phyloP scores from a whole-genome alignment of 2,888 invertebrate genomes.

The Rhagophthalmus giganteus region DNA sequence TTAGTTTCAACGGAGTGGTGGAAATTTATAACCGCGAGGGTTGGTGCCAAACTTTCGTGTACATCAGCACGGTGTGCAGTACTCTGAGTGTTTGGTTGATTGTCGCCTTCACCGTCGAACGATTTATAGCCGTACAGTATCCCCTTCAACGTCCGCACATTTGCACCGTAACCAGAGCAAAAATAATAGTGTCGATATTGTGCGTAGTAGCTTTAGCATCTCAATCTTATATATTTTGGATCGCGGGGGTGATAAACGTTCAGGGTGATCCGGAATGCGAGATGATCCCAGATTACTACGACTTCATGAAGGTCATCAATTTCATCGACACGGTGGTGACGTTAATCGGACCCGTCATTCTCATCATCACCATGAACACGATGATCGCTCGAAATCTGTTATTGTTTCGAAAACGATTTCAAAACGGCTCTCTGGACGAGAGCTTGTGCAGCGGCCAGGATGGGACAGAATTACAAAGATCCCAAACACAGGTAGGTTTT shows the following conservation, averaged over 20 bases:
- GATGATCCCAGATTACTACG: constrained; percentile 57
- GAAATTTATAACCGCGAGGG: constrained; percentile 60
- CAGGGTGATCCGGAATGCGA: constrained; percentile 54
- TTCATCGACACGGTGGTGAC: constrained; percentile 65
- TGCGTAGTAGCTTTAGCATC: constrained; percentile 53
- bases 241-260: constrained; percentile 45
- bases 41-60: constrained; percentile 58
- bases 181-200: constrained; percentile 57
- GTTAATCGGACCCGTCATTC: constrained; percentile 62
- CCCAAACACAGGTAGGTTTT: constrained; percentile 54
- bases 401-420: constrained; percentile 56
- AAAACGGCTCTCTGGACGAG: constrained; percentile 47
- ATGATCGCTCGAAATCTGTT: constrained; percentile 62
- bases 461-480: constrained; percentile 54
- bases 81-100: constrained; percentile 71
- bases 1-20: constrained; percentile 57
- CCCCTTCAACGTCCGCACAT: constrained; percentile 63
- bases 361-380: constrained; percentile 66
- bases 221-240: constrained; percentile 49
- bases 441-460: constrained; percentile 45
- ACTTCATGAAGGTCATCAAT: constrained; percentile 61
- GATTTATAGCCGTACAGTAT: constrained; percentile 69
- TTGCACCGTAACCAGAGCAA: constrained; percentile 64
- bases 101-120: constrained; percentile 70
- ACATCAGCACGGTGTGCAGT: constrained; percentile 56